Percentiles rank a stretch among this genome's conserved stretches.
These are phyloP conservation scores for Glyptemys insculpta DNA, from an alignment of 2,797 vertebrate genomes.

Conservation along the genomic window DNA sequence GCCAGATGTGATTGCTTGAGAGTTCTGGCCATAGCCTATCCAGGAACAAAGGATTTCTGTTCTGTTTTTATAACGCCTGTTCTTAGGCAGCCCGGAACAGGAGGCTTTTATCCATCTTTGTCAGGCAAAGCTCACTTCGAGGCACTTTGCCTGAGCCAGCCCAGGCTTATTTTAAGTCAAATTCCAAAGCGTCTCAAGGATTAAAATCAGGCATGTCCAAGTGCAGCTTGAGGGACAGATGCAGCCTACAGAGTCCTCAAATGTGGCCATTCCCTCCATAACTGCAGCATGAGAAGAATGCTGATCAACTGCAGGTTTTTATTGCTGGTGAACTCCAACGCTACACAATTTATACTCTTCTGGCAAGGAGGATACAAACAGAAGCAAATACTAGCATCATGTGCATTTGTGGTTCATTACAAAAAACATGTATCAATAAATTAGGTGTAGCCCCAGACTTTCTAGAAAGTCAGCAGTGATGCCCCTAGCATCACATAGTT, in stretches of 20 bases:
- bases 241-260: not conserved
- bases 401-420: not conserved
- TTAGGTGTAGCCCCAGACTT: not conserved
- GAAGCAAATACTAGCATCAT: not conserved
- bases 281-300: not conserved
- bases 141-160: not conserved
- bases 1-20: not conserved
- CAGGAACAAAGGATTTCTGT: not conserved
- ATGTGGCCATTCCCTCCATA: not conserved
- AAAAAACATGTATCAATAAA: not conserved
- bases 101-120: not conserved
- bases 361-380: not conserved
- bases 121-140: not conserved
- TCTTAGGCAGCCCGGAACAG: not conserved
- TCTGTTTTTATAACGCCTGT: not conserved
- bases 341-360: not conserved
- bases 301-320: not conserved
- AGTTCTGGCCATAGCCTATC: not conserved
- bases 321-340: not conserved
- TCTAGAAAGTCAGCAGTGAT: not conserved
- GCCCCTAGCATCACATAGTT: not conserved
- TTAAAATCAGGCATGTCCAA: not conserved
- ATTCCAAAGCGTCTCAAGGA: not conserved
- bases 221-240: not conserved
- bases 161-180: not conserved